Evolutionary conservation across 2,888 invertebrate genomes (phyloP), one percentile per base, ranked within the genome.

Genomic region (Cantharis rustica): DNA sequence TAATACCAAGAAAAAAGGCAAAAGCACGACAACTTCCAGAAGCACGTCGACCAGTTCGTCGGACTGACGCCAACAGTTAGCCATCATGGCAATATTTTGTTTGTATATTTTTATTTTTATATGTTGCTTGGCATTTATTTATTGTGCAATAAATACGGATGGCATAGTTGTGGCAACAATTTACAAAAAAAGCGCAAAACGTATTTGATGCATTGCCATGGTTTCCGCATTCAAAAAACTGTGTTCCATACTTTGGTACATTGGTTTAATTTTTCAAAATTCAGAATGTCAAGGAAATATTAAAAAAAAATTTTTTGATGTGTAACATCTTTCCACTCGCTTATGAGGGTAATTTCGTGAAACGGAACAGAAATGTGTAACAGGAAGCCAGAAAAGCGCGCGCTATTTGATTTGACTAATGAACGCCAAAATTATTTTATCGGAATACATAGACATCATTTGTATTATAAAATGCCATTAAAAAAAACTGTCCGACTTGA

Each of bases 41-140:
- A 79, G 74, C 20, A 82, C 82, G 10, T 86, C 84, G 73, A 84
- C 85, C 74, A 80, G 83, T n/a, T 78, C 81, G 17, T 72, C 85
- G 71, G 90, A 91, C 87, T 92, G 91, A 91, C 91, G 91, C 83
- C 89, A 90, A 86, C 89, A 89, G 85, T 86, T 90, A 80, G 91
- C 90, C 87, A 90, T 91, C 75, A 88, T 89, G 85, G 90, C 90
- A 84, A 88, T 91, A 71, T 89, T 91, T 79, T 89, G 90, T 81
- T 87, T 91, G 75, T 91, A 90, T 82, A 84, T 89, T 73, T 89
- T 89, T 79, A 91, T 91, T 80, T 89, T 91, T 82, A 86, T 90
- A 75, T 87, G 90, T 80, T 91, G 90, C 81, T 85, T 91, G 82
- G 87, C 90, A 75, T 88, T 91, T 82, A 91, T 91, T 81, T 90